Evolutionary conservation across 1,140 invertebrate species (phyloP).

Genomic region (Ericerus pela): DNA sequence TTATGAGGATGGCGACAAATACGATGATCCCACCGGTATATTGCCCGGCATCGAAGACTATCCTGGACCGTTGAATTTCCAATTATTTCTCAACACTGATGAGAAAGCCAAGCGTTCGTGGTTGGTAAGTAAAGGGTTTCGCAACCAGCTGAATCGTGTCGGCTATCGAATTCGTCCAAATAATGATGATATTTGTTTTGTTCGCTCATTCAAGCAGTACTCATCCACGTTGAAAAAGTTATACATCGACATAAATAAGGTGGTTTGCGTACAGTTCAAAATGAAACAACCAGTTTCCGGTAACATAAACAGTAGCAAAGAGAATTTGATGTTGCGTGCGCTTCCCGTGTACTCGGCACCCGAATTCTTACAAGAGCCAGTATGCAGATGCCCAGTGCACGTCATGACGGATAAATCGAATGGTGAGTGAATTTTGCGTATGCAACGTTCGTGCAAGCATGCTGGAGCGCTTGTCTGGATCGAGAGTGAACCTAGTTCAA

Average conservation of each 20-base stretch:
- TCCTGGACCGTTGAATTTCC: not conserved
- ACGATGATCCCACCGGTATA: not conserved
- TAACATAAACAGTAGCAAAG: not conserved
- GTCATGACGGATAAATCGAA: slow-evolving; percentile 13
- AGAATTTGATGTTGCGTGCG: slow-evolving; percentile 33
- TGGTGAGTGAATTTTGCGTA: not conserved
- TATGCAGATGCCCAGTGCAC: slow-evolving; percentile 42
- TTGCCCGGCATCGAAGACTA: not conserved
- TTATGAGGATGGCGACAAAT: not conserved
- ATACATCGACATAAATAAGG: slow-evolving; percentile 15
- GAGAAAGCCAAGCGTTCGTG: not conserved
- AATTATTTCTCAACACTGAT: not conserved
- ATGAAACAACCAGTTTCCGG: not conserved
- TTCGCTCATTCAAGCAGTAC: slow-evolving; percentile 3
- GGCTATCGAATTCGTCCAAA: not conserved
- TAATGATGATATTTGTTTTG: not conserved
- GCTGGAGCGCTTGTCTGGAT: no score
- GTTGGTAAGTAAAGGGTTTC: not conserved
- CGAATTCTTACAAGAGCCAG: slow-evolving; percentile 39
- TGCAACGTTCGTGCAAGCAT: no score
- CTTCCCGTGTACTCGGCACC: slow-evolving; percentile 40
- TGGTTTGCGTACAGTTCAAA: slow-evolving; percentile 10
- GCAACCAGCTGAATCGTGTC: no score
- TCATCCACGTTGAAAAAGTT: slow-evolving; percentile 13
- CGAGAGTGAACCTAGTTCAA: no score